Base-by-base conservation (phyloP, 2,888 invertebrate genomes). In the Buathra laborator region DNA sequence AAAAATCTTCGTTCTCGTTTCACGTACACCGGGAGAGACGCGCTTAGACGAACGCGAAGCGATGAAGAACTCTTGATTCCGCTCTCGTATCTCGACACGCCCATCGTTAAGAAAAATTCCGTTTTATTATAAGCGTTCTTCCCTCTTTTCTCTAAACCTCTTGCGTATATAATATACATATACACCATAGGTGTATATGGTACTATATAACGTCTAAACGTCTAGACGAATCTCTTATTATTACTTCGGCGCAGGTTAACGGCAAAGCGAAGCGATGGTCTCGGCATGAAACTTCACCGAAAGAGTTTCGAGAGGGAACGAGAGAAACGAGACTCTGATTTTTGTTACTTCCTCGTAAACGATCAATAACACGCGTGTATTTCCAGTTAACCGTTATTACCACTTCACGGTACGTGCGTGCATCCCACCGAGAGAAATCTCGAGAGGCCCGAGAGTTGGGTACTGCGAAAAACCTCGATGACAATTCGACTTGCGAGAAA, bases 1-100 rank as follows among this genome's bases (percentile, higher is more conserved):
- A 53, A 43, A 24, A 29, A 24, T 29, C 32, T 24, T 62, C 32
- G 14, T 12, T 32, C 32, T 32, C 62, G 51, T 32, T 62, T 19
- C 24, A n/a, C 68, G 14, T 48, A 48, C 29, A 64, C 29, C 24
- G n/a, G 59, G 16, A 46, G 43, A 24, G 7, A 43, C 64, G 53
- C 59, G 51, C 56, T 16, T 16, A 56, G 70, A 44, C 59, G 37
- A 59, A 56, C 32, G 56, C 77, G 68, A 29, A 32, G 48, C 53
- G 67, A 68, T 75, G 62, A 32, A 59, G 68, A 62, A 46, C 59
- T 76, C 66, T 56, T 76, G 67, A 78, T 83, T 74, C 62, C 37
- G 24, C 59, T 72, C 37, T 74, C 86, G 62, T 44, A 46, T 59
- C 62, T 48, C 62, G 67, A 77, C 84, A 87, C 86, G 85, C 84